A percentile compares a stretch with the other conserved stretches of the same genome.
Evolutionary conservation across 2,797 vertebrate species (phyloP).

Genomic region (Gadopsis marmoratus): DNA sequence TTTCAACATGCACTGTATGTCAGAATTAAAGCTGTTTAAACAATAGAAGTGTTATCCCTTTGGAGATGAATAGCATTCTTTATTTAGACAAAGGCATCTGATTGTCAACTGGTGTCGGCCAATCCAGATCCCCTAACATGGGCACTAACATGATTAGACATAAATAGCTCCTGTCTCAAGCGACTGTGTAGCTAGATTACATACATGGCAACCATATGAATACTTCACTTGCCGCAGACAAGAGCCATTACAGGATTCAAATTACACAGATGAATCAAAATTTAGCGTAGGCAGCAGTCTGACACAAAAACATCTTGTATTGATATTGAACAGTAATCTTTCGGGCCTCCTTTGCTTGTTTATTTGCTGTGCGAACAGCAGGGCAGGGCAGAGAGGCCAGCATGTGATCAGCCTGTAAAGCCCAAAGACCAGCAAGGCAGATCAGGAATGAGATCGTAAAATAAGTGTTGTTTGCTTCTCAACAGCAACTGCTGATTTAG

Average conservation of each 20-base stretch:
- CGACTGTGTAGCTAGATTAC: constrained; percentile 77
- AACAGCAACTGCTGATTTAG: constrained; percentile 9
- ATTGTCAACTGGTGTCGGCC: constrained; percentile 79
- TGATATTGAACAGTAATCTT: neutral
- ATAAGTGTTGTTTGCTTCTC: constrained; percentile 11
- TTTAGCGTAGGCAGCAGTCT: neutral
- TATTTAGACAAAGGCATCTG: constrained; percentile 75
- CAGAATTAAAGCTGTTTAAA: constrained; percentile 40
- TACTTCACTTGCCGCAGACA: constrained; percentile 64
- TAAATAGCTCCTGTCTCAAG: constrained; percentile 81
- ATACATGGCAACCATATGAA: constrained; percentile 57
- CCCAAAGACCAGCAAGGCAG: constrained; percentile 10
- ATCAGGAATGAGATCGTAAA: constrained; percentile 7
- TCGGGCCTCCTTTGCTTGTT: constrained; percentile 17
- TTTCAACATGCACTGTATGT: neutral
- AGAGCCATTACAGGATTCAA: constrained; percentile 39
- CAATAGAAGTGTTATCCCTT: constrained; percentile 57
- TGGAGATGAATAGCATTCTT: constrained; percentile 65
- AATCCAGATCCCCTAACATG: constrained; percentile 83
- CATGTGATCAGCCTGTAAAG: constrained; percentile 30
- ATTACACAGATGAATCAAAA: constrained; percentile 31
- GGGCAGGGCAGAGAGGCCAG: constrained; percentile 10
- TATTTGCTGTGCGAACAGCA: constrained; percentile 19
- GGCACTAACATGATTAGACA: constrained; percentile 83
- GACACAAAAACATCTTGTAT: neutral